Evolutionary conservation across 2,113 vertebrate genomes (phyloP), one percentile per base, ranked within the genome.

Genomic region (Toxotes chatareus): DNA sequence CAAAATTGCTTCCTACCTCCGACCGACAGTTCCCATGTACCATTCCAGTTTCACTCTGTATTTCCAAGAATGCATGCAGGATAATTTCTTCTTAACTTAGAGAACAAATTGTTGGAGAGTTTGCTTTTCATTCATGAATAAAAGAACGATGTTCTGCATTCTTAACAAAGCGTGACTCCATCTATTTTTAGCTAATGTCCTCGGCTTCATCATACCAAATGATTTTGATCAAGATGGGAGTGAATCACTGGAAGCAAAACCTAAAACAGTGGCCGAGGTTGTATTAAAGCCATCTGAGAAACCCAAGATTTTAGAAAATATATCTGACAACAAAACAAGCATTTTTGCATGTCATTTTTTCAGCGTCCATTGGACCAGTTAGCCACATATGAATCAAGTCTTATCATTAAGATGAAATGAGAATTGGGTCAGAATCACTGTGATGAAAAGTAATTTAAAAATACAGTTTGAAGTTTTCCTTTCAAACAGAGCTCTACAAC

Each of bases 1-100:
- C 76, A 83, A 49, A 86, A 88, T 84, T 84, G 78, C 88, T 91
- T 92, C 91, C 89, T 55, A n/a, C 23, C 64, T 23, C 67, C 59
- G 56, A 57, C 67, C 59, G 56, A 57, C 64, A 19, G 85, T 91
- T 91, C 87, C 87, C 90, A 91, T 67, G 74, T 19, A 76, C 19
- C 66, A 27, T 80, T 82, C 63, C 34, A 34, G 34, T 82, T 74
- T 65, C 49, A n/a, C 32, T 61, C 57, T 23, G 71, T 60, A 44
- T 67, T 85, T 82, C 49, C 27, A 1, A 60, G 44, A 61, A 57
- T 13, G 38, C 69, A 70, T 56, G 69, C 65, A 59, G 17, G 27
- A 72, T 61, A 19, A 53, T 78, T 78, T 77, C 38, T 44, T 38
- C 51, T 61, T 16, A 19, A 38, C 27, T 62, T 14, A 38, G 70